Evolutionary conservation across 2,797 vertebrate genomes (phyloP), one percentile per base, ranked within the genome.

Genomic region (Darevskia nairensis): DNA sequence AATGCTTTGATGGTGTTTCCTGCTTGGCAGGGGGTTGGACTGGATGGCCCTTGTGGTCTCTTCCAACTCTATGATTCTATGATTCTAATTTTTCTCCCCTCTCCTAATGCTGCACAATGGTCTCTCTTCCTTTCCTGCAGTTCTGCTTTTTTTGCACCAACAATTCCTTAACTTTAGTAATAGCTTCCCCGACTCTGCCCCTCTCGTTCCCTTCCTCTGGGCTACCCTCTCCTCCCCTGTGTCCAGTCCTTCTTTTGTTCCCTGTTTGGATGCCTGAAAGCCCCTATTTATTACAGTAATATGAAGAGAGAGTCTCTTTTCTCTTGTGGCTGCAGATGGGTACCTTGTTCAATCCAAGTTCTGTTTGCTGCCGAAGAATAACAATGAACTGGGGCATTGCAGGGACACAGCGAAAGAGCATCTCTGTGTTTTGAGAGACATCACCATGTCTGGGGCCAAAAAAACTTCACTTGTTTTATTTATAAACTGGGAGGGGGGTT

Each of bases 391-490:
- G 86, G 19, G 82, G 90, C 39, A 1, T 89, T 88, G 0, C 0
- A 0, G 91, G 90, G 87, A 83, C 88, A 64, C 1, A 0, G 83
- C 95, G 89, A 97, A 94, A 97, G 94, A 94, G 89, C 88, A 82
- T 71, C 95, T 96, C 95, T 97, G 95, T 97, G 89, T 95, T 95
- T 92, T 1, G 27, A 93, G 95, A 96, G 94, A 96, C 94, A 90
- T 94, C 92, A n/a, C 44, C 8, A 89, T 95, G 94, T 94, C 88
- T 25, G 11, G 77, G 91, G 95, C 95, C 94, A 95, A 95, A 96
- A 96, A 90, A 95, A 96, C 95, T 96, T 93, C 87, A 88, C 94
- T 97, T 96, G 95, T 94, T 95, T 96, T 94, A 96, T 96, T 97
- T 92, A 96, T 96, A 91, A 90, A 95, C 93, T 25, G 84, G 88